Evolutionary conservation across 2,113 vertebrate species (phyloP), one percentile per base, ranked within the genome.

Genomic region (Odontesthes bonariensis): DNA sequence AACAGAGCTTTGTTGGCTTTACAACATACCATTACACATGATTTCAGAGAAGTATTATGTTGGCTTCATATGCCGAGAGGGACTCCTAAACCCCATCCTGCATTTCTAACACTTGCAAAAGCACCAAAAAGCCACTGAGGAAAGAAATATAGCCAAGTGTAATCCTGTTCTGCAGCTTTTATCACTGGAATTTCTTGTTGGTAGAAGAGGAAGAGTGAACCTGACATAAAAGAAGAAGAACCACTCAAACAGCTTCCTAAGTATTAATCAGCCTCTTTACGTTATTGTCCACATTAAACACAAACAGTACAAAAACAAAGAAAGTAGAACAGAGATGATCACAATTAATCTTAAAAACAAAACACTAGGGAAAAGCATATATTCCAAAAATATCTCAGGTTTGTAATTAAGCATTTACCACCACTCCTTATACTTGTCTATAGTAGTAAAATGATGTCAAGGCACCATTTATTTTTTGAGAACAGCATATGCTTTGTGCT

Each of bases 1-100:
- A 82, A 79, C 71, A 62, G 76, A 65, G 38, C 85, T 79, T 81
- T 86, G 86, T 75, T 79, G 74, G 67, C 75, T 83, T 87, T 87
- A 84, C 87, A 79, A 84, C 84, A 72, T 72, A 60, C 72, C 51
- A 66, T 66, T 78, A 83, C 68, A 49, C 73, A 74, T 65, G 70
- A 79, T 79, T 82, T 73, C 83, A 79, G 77, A 79, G 85, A 74
- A 65, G 59, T 32, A 78, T 84, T 83, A 81, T 73, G 60, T 23
- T 47, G 69, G 73, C 68, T 82, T 80, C 68, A 79, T 67, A 27
- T 22, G 33, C 66, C 81, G 27, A 72, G 27, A 54, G 78, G 71
- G 85, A 82, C 76, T 82, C 72, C 77, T 79, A 85, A 86, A 86
- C 54, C 72, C 31, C 75, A 75, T 59, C 72, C 73, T 79, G 83